Conservation (phyloP, 37 sponge, comb jelly and placozoan genomes). For the Corticium candelabrum region DNA sequence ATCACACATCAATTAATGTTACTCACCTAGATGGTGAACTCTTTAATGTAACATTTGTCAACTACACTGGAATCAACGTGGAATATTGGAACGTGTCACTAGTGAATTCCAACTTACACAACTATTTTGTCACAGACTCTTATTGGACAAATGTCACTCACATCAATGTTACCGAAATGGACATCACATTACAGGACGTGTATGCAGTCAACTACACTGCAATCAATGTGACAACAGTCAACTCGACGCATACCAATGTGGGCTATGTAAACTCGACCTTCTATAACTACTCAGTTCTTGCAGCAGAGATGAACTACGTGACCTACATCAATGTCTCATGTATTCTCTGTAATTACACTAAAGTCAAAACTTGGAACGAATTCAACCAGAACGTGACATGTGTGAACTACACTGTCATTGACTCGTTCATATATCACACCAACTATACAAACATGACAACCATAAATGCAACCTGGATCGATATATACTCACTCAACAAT, state of each 20-base stretch:
- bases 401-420: no score
- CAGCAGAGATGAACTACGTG: background rate
- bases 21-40: background rate
- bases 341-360: no score
- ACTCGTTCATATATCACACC: no score
- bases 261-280: background rate
- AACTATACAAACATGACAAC: no score
- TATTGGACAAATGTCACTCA: background rate
- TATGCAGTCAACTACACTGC: no score
- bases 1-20: background rate
- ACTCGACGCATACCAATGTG: background rate
- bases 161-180: no score
- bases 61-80: constrained; percentile 5
- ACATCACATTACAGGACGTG: no score
- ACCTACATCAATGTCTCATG: background rate
- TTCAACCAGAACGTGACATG: no score
- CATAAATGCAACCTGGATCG: no score
- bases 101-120: background rate
- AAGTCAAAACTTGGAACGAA: no score
- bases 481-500: no score
- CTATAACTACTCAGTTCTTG: background rate
- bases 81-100: background rate
- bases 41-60: background rate
- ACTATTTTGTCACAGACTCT: background rate
- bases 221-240: no score